A percentile compares a stretch with the other conserved stretches of the same genome.
phyloP scores from a whole-genome alignment of 2,113 vertebrate genomes.

The Pomatostomus ruficeps region DNA sequence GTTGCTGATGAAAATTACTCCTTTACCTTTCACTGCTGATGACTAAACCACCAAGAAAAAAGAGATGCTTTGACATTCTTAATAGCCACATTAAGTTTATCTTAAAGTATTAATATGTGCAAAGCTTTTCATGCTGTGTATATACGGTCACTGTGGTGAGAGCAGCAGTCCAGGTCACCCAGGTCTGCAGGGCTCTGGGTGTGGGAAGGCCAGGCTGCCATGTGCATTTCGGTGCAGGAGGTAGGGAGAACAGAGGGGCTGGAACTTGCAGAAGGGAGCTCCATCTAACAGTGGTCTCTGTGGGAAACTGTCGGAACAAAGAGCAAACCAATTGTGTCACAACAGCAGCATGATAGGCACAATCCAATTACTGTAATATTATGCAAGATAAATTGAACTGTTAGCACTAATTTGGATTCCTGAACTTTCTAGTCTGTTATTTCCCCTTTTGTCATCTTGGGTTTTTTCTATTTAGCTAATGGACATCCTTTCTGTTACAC shows the following conservation, averaged over 20 bases:
- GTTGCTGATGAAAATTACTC: conserved; percentile 54
- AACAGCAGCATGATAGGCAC: neutral
- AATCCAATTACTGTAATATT: conserved; percentile 37
- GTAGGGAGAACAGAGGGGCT: neutral
- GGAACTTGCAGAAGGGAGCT: neutral
- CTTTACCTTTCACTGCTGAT: conserved; percentile 20
- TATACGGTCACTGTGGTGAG: neutral
- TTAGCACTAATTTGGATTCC: conserved; percentile 50
- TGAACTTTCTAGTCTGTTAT: conserved; percentile 32
- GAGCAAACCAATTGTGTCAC: conserved; percentile 11
- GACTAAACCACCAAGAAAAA: conserved; percentile 16
- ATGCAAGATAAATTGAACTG: conserved; percentile 45
- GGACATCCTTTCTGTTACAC: neutral
- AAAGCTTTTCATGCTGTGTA: neutral
- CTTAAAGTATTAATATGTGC: neutral
- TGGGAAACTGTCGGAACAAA: neutral
- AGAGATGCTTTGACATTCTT: neutral
- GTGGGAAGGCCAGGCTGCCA: neutral
- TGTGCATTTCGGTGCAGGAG: accelerated
- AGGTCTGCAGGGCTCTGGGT: neutral
- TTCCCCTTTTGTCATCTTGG: conserved; percentile 10
- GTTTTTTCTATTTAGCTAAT: neutral
- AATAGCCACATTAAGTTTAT: neutral
- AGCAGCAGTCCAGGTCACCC: neutral
- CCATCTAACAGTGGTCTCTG: neutral